Conservation (phyloP, 2,113 vertebrate species). For the Recurvirostra avosetta region DNA sequence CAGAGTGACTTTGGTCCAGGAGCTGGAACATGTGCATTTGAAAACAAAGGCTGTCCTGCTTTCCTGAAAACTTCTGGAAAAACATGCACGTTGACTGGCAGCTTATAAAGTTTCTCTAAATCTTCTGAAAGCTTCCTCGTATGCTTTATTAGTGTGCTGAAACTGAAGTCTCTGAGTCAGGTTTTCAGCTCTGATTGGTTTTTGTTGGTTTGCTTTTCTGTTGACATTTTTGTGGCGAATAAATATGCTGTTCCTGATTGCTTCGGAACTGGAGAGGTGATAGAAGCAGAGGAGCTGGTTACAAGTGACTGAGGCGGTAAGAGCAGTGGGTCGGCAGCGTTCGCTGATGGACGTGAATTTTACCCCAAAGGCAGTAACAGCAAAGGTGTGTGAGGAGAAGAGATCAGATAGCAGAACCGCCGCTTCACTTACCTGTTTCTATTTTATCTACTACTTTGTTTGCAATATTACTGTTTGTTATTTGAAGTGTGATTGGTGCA, state of each 20-base stretch:
- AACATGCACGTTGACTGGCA: background rate
- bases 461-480: background rate
- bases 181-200: background rate
- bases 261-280: background rate
- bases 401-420: fast-evolving
- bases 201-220: background rate
- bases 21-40: background rate
- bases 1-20: background rate
- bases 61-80: background rate
- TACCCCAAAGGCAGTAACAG: background rate
- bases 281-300: background rate
- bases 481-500: background rate
- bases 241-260: background rate
- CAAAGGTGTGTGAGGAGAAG: fast-evolving
- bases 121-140: background rate
- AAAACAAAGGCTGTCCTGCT: background rate
- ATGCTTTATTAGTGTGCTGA: background rate
- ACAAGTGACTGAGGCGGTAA: fast-evolving
- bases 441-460: fast-evolving
- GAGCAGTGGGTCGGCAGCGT: background rate
- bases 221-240: background rate
- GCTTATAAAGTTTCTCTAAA: background rate
- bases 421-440: fast-evolving
- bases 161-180: background rate
- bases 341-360: fast-evolving